Conservation (phyloP, 2,888 invertebrate genomes). For the Nowickia ferox region DNA sequence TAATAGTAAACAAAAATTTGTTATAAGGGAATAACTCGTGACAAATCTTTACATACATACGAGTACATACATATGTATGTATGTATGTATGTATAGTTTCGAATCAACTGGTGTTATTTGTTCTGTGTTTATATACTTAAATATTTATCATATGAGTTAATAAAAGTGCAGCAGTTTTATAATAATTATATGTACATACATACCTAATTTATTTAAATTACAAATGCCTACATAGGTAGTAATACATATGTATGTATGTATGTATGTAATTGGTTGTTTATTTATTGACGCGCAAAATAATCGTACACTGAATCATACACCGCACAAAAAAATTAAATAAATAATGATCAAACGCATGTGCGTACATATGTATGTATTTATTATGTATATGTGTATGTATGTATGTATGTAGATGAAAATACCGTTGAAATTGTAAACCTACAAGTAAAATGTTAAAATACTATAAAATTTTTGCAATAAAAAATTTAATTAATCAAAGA, state of each 20-base stretch:
- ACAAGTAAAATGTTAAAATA: slow-evolving; percentile 2
- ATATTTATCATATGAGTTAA: slow-evolving; percentile 9
- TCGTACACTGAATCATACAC: neutral
- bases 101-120: slow-evolving; percentile 5
- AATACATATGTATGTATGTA: neutral
- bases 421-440: neutral
- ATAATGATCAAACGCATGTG: neutral
- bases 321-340: neutral
- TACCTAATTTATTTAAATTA: neutral
- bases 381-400: no score
- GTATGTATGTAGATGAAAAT: no score
- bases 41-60: slow-evolving; percentile 24
- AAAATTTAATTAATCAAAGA: neutral
- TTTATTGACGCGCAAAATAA: neutral
- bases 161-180: slow-evolving; percentile 10
- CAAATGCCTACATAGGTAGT: neutral
- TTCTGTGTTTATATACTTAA: neutral
- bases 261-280: slow-evolving; percentile 1
- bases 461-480: neutral
- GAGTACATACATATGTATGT: no score
- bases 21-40: slow-evolving; percentile 40
- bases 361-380: no score
- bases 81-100: no score
- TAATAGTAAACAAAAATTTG: neutral
- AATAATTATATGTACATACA: neutral